Evolutionary conservation across 2,888 invertebrate genomes (phyloP), one percentile per base, ranked within the genome.

Genomic region (Lycaena phlaeas): DNA sequence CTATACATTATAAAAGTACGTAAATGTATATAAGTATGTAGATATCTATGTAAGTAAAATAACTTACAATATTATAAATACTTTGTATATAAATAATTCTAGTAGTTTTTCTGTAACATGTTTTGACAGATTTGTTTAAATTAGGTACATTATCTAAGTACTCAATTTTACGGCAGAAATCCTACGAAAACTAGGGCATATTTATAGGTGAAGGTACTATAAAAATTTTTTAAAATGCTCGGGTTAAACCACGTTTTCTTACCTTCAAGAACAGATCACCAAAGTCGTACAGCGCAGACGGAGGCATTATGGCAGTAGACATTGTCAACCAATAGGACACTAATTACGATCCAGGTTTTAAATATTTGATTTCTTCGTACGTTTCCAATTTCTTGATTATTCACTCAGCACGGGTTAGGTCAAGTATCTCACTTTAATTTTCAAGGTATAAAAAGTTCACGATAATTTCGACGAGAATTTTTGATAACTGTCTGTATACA

Each of bases 301-400:
- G 88, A 79, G 89, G 88, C 91, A 91, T 91, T 77, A 91, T 90
- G 74, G 90, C 91, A 59, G 92, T 90, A 82, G 91, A 91, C 92
- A 91, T 92, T 69, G 74, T 87, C 64, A 64, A 69, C 58, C 63
- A 75, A 66, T 57, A 71, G 65, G 67, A 57, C 79, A 78, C 78
- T 78, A 68, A 71, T 73, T 54, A 51, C 49, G 52, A 57, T 82
- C 81, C 82, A 81, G 75, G 66, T 59, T 73, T 64, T 64, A 38
- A 45, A 51, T 41, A 58, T 46, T 64, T 56, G 49, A 64, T 61
- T 62, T 61, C 43, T 49, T 40, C 49, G 61, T 64, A 53, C 61
- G 64, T 63, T 66, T n/a, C n/a, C n/a, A n/a, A n/a, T n/a, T n/a
- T 67, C 61, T 66, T 76, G 78, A 68, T 68, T 63, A 72, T 72